Percentiles rank a stretch among this genome's conserved stretches.
These are phyloP conservation scores for Antheraea pernyi DNA, from an alignment of 1,140 invertebrate species.

Conservation along the genomic window DNA sequence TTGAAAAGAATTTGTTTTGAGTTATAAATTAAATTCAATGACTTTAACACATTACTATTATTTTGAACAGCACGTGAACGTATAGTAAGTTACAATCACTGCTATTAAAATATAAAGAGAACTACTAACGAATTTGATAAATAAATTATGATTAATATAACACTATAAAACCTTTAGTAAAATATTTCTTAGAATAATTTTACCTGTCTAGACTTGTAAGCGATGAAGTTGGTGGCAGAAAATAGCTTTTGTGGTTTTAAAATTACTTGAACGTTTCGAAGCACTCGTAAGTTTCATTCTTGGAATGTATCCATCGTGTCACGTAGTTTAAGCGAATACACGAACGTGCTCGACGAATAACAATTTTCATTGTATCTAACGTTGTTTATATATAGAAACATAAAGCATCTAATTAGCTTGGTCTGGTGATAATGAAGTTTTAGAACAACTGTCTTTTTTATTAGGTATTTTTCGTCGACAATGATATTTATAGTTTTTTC, in stretches of 20 bases:
- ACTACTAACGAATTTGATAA: not conserved
- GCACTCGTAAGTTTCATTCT: not conserved
- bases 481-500: too few relatives aligned
- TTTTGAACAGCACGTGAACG: too few relatives aligned
- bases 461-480: too few relatives aligned
- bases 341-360: not conserved
- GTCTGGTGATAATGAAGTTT: too few relatives aligned
- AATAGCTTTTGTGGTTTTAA: conserved; percentile 4
- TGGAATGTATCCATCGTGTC: not conserved
- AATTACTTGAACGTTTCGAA: not conserved
- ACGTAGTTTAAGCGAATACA: not conserved
- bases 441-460: too few relatives aligned
- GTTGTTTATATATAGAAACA: not conserved
- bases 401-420: not conserved
- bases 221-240: not conserved
- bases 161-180: not conserved
- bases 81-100: too few relatives aligned
- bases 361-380: not conserved
- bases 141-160: not conserved
- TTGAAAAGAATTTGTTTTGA: too few relatives aligned
- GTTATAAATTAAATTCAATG: too few relatives aligned
- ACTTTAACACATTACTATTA: too few relatives aligned
- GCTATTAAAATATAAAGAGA: too few relatives aligned
- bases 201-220: not conserved
- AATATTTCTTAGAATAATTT: not conserved